Percentiles rank a stretch among this genome's conserved stretches.
Evolutionary conservation across 2,888 invertebrate species (phyloP).

Genomic region (Corbicula japonica): DNA sequence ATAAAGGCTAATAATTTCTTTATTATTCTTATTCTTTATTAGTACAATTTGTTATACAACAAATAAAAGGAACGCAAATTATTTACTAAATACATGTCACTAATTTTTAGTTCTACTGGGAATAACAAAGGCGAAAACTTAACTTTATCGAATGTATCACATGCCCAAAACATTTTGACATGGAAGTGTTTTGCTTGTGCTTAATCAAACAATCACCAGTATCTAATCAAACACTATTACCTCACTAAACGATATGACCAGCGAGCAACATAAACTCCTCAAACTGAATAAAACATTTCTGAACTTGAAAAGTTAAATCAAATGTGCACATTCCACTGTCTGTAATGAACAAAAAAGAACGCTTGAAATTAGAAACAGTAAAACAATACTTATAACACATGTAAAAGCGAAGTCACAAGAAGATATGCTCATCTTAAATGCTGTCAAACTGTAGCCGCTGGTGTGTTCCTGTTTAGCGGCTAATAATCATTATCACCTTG

Average conservation of each 20-base stretch:
- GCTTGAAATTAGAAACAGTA: slow-evolving; percentile 15
- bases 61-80: no score
- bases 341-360: slow-evolving; percentile 7
- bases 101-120: slow-evolving; percentile 1
- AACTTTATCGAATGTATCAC: slow-evolving; percentile 5
- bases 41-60: no score
- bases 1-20: no score
- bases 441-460: slow-evolving; percentile 11
- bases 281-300: slow-evolving; percentile 10
- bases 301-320: slow-evolving; percentile 11
- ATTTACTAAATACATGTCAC: slow-evolving; percentile 11
- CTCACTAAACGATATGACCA: slow-evolving; percentile 11
- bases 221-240: slow-evolving; percentile 10
- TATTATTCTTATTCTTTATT: no score
- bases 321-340: slow-evolving; percentile 12
- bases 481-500: slow-evolving; percentile 12
- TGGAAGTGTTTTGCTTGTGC: slow-evolving; percentile 8
- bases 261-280: slow-evolving; percentile 10
- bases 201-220: slow-evolving; percentile 15
- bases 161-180: slow-evolving; percentile 13
- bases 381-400: slow-evolving; percentile 1
- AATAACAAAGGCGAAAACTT: slow-evolving; percentile 11
- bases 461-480: slow-evolving; percentile 15
- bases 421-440: slow-evolving; percentile 7
- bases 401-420: slow-evolving; percentile 7